Evolutionary conservation across 23 tunicate genomes (phyloP).

Genomic region (Phallusia fumigata): DNA sequence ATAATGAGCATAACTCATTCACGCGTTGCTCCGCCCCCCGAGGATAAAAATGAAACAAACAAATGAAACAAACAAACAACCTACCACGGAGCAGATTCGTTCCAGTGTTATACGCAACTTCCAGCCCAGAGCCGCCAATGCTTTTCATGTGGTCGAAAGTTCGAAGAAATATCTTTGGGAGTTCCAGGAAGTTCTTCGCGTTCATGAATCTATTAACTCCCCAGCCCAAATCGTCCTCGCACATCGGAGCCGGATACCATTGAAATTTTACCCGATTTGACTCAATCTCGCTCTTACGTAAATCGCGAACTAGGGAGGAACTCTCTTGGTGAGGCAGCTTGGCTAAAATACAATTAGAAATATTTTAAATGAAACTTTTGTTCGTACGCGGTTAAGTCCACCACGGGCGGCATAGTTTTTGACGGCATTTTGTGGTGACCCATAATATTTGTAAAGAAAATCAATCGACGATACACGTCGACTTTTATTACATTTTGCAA

Average conservation of each 20-base stretch:
- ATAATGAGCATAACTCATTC: no score
- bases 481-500: no score
- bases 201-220: slow-evolving; percentile 43
- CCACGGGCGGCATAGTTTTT: no score
- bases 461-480: no score
- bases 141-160: slow-evolving; percentile 32
- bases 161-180: slow-evolving; percentile 40
- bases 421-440: no score
- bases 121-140: not conserved
- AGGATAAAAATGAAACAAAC: no score
- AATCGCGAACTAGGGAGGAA: not conserved
- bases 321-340: slow-evolving; percentile 22
- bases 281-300: slow-evolving; percentile 26
- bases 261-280: slow-evolving; percentile 7
- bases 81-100: slow-evolving; percentile 22
- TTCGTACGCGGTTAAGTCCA: no score
- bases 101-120: slow-evolving; percentile 13
- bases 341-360: slow-evolving; percentile 14
- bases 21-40: no score
- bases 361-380: not conserved
- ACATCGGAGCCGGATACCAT: slow-evolving; percentile 31
- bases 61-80: no score
- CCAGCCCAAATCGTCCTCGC: slow-evolving; percentile 16
- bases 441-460: no score
- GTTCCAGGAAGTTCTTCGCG: slow-evolving; percentile 4